Base-by-base conservation (phyloP, 2,113 vertebrate genomes). In the Pelecanoides urinatrix region DNA sequence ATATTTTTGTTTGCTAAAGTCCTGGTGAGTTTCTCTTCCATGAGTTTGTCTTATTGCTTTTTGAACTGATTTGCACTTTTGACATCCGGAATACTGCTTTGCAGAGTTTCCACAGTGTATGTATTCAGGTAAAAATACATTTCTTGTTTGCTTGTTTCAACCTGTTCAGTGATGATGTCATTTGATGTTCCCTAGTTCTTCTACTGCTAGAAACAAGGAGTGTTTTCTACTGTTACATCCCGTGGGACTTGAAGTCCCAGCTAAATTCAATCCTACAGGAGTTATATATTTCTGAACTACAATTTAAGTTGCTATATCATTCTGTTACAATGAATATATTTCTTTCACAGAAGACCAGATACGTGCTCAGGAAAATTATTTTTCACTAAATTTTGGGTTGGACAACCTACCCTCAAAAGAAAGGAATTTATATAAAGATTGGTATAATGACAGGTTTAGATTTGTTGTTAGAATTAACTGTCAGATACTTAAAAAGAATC, bases 401-500 rank as follows among this genome's bases (percentile, higher is more conserved):
- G 67, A 79, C n/a, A 95, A 90, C 19, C 53, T 94, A 63, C 56
- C 44, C 34, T 86, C 67, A 67, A 83, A 93, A 92, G 59, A 91
- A 83, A 96, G 13, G 93, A 89, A 90, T 66, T 59, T 91, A 62
- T 88, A 52, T 79, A 84, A 88, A 80, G 36, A 52, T 42, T 74
- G 9, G 8, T 75, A 83, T 82, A 95, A 47, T 63, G 32, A 92
- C 75, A 92, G 32, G 44, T 94, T 92, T 22, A 53, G 16, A 82
- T 87, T 74, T 95, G 13, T 62, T 96, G 55, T 66, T 88, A 86
- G 68, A 95, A 94, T 92, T 94, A 82, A 85, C 42, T 96, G 63
- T 90, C 83, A 94, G 59, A 42, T 84, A 70, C 21, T 68, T 95
- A 63, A 29, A 87, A 21, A 68, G 36, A 86, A 90, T 90, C 45